phyloP scores from a whole-genome alignment of 2,797 vertebrate genomes.

The Cichlasoma orientale region DNA sequence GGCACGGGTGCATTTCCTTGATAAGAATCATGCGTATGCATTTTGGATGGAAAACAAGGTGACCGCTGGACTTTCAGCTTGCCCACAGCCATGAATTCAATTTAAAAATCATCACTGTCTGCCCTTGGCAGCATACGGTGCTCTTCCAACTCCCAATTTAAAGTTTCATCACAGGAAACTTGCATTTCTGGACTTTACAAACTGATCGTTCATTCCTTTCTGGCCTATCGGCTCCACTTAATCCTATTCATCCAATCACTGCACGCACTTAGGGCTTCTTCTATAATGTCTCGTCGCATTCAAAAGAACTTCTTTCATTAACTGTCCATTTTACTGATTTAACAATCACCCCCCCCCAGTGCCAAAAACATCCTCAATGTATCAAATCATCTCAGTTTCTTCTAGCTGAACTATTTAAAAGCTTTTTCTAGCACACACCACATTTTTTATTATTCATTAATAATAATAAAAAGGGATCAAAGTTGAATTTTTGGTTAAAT shows the following conservation, averaged over 20 bases:
- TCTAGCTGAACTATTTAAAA: not conserved
- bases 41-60: constrained; percentile 19
- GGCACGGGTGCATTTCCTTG: not conserved
- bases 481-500: not conserved
- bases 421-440: not conserved
- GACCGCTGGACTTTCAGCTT: not conserved
- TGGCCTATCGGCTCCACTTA: not conserved
- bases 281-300: not conserved
- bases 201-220: not conserved
- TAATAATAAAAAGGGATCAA: not conserved
- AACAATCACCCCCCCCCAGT: not conserved
- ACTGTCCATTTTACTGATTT: not conserved
- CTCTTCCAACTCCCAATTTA: not conserved
- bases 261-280: not conserved
- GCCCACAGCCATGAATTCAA: not conserved
- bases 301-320: not conserved
- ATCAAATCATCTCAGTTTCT: not conserved
- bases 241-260: not conserved
- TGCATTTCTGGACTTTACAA: not conserved
- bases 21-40: constrained; percentile 2
- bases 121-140: constrained; percentile 10
- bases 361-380: not conserved
- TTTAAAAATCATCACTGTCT: not conserved
- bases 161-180: not conserved
- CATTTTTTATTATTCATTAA: too few species aligned